Evolutionary conservation across 1,140 invertebrate genomes (phyloP), one percentile per base, ranked within the genome.

Genomic region (Drosophila nannoptera): DNA sequence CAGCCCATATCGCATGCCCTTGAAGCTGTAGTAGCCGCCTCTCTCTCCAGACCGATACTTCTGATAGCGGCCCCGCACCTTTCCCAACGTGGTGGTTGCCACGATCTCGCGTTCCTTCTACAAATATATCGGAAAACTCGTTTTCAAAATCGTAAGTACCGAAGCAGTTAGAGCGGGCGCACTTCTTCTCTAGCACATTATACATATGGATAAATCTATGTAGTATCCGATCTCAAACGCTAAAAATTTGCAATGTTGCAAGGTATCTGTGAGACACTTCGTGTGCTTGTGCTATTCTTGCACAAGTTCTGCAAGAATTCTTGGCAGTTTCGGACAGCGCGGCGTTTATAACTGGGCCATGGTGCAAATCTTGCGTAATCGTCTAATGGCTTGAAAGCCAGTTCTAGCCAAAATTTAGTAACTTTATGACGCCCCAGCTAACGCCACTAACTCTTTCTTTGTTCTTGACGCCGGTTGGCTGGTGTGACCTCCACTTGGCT

Each of bases 21-120:
- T 92, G 77, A 92, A 92, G 58, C 92, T 92, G 63, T 92, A 92
- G 68, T 92, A 92, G 0, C 91, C 90, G 1, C 89, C 90, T 38
- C 90, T 87, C 14, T 90, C 88, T 0, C 89, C 88, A 0, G 91
- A 92, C 49, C 91, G 90, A 5, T 91, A 91, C 12, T 90, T 82
- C 7, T 92, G 90, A 32, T 90, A 87, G 22, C 92, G 84, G 7
- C 92, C 92, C 2, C 91, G 84, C 42, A 92, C 77, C 40, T 90
- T 89, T n/a, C 92, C 92, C 31, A 90, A 62, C 9, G 88, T 78
- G 1, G 91, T 92, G 48, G 54, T 77, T 32, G 87, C 81, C 35
- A 88, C 73, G 5, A 88, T 87, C 50, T 88, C 53, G 81, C 91
- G 48, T 88, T 92, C 65, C 90, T 91, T 67, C 91, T 92, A 59